Evolutionary conservation across 2,888 invertebrate species (phyloP).

Genomic region (Teinopalpus imperialis): DNA sequence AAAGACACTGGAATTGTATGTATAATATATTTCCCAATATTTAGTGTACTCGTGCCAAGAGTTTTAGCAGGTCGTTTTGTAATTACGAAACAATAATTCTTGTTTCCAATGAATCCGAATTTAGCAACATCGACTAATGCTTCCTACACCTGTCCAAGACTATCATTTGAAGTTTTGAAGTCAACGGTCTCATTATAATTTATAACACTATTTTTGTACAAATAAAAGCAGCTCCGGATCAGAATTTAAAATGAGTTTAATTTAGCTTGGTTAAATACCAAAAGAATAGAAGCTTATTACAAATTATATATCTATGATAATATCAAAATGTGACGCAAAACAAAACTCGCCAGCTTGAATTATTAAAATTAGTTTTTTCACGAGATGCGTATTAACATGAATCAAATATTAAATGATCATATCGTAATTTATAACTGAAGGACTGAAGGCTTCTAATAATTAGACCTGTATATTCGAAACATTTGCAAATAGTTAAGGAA

Average conservation of each 20-base stretch:
- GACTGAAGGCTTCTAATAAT: no score
- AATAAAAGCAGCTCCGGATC: background rate
- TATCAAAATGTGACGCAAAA: background rate
- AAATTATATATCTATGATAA: background rate
- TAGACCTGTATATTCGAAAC: no score
- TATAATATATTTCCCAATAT: constrained; percentile 10
- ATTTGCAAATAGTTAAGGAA: no score
- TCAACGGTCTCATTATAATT: constrained; percentile 14
- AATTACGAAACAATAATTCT: constrained; percentile 27
- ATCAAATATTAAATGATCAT: no score
- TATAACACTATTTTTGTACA: constrained; percentile 11
- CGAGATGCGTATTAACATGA: no score
- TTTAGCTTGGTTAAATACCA: background rate
- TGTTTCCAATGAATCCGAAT: constrained; percentile 22
- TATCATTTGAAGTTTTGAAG: constrained; percentile 14
- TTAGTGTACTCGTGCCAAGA: constrained; percentile 10
- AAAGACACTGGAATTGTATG: no score
- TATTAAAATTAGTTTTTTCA: no score
- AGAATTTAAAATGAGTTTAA: constrained; percentile 2
- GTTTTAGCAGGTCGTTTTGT: constrained; percentile 22
- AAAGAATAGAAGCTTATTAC: background rate
- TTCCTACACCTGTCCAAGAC: constrained; percentile 22
- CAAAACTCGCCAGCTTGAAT: no score
- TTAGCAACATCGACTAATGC: constrained; percentile 24
- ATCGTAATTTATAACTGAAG: no score